phyloP scores from a whole-genome alignment of 2,888 invertebrate genomes.

The Smittia sp. region DNA sequence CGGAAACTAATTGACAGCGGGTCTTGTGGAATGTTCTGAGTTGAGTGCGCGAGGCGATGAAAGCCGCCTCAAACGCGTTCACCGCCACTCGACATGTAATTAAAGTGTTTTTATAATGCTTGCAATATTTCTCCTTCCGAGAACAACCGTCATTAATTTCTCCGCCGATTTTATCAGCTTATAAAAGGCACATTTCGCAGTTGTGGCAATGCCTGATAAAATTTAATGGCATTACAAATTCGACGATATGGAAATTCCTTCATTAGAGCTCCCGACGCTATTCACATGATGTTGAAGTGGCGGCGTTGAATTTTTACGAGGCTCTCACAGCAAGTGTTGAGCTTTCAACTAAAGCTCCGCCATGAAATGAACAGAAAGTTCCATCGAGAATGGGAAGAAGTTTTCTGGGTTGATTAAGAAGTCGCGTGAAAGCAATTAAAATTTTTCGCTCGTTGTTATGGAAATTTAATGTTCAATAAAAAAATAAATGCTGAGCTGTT shows the following conservation, averaged over 20 bases:
- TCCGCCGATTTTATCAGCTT: conserved; percentile 29
- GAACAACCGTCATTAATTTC: conserved; percentile 15
- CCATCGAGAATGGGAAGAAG: neutral
- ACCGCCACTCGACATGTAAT: neutral
- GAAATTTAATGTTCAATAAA: neutral
- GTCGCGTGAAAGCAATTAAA: conserved; percentile 28
- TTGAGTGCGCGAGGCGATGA: too few relatives aligned
- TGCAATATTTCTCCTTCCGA: neutral
- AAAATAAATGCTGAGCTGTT: too few relatives aligned
- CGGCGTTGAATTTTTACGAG: conserved; percentile 19
- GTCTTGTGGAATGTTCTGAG: too few relatives aligned
- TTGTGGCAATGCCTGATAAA: conserved; percentile 16
- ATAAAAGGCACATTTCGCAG: conserved; percentile 8
- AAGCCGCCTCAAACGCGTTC: too few relatives aligned
- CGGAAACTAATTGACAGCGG: too few relatives aligned
- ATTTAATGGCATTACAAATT: conserved; percentile 19
- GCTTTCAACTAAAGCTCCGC: neutral
- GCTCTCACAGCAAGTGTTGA: conserved; percentile 24
- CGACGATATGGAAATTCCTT: conserved; percentile 33
- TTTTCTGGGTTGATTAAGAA: neutral
- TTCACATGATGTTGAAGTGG: neutral
- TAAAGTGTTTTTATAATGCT: neutral
- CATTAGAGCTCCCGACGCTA: neutral
- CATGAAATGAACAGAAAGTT: neutral
- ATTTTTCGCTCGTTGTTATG: conserved; percentile 1